phyloP scores from a whole-genome alignment of 2,113 vertebrate species.

The Pseudorasbora parva region DNA sequence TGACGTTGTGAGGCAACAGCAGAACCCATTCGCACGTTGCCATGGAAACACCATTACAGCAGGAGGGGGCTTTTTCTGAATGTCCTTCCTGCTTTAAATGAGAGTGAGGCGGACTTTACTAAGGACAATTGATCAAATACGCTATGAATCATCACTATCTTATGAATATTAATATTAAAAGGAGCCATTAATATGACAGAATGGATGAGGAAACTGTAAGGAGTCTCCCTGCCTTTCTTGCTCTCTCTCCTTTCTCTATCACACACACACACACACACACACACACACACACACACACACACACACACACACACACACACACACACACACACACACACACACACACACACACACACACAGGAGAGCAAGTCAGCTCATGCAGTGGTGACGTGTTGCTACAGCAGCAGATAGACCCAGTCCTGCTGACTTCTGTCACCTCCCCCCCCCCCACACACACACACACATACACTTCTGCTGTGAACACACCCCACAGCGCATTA shows the following conservation, averaged over 20 bases:
- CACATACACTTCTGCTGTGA: slow-evolving; percentile 36
- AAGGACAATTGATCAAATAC: not conserved
- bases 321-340: not conserved
- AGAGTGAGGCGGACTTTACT: not conserved
- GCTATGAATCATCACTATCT: not conserved
- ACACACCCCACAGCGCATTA: slow-evolving; percentile 32
- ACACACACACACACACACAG: slow-evolving; percentile 9
- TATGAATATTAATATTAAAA: slow-evolving; percentile 17
- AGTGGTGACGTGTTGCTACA: slow-evolving; percentile 63
- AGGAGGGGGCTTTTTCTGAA: slow-evolving; percentile 51
- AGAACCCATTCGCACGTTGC: slow-evolving; percentile 54
- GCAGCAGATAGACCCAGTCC: slow-evolving; percentile 58
- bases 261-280: not conserved
- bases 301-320: slow-evolving; percentile 4
- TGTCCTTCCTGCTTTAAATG: slow-evolving; percentile 13
- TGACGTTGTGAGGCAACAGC: slow-evolving; percentile 65
- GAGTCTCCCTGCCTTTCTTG: not conserved
- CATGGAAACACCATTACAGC: slow-evolving; percentile 70
- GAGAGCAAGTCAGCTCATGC: slow-evolving; percentile 52
- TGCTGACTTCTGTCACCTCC: slow-evolving; percentile 53
- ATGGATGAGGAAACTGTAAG: not conserved
- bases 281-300: not conserved
- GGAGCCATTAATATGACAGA: slow-evolving; percentile 18
- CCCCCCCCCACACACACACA: too few species aligned
- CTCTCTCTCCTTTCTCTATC: too few species aligned